Evolutionary conservation across 2,797 vertebrate species (phyloP), one percentile per base, ranked within the genome.

Genomic region (Fratercula arctica): DNA sequence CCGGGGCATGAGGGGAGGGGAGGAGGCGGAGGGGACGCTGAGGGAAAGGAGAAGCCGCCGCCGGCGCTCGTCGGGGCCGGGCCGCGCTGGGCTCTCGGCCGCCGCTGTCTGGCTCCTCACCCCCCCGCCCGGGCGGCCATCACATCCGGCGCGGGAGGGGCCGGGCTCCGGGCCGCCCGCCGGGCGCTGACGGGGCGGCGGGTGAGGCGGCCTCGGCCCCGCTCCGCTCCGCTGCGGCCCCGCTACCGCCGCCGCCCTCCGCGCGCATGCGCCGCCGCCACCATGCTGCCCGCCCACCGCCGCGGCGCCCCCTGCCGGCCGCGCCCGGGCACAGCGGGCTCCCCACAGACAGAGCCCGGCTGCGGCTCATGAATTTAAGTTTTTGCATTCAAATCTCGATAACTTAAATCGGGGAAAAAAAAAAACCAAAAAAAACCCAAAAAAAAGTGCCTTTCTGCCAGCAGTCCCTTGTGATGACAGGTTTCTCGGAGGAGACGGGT

Each of bases 221-320:
- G 76, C 88, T 68, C 31, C 60, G 82, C 85, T 69, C 29, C 18
- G 72, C 72, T 54, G 88, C 90, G 37, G 67, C 43, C 43, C 94
- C 48, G 92, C 93, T 90, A 68, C 92, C 93, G 87, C 67, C 74
- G 53, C 81, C 70, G 89, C 95, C 56, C 84, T 76, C 84, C 41
- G 80, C 45, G 91, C 91, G 95, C 94, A 76, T 93, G 95, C 96
- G 97, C 98, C 98, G 97, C 98, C 98, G 60, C 79, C 94, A 83
- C 88, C 93, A 24, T 29, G 2, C 94, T 59, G 72, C 96, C 77
- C 60, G 18, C 48, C 68, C 77, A 8, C 77, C 28, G 3, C 81
- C 16, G 16, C 14, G 21, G 53, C 67, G 81, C 94, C 79, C 70
- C 86, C 93, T 92, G 78, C 37, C 70, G 60, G 29, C 41, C 51